Conservation (phyloP, 2,113 vertebrate genomes). For the Apodemus speciosus region DNA sequence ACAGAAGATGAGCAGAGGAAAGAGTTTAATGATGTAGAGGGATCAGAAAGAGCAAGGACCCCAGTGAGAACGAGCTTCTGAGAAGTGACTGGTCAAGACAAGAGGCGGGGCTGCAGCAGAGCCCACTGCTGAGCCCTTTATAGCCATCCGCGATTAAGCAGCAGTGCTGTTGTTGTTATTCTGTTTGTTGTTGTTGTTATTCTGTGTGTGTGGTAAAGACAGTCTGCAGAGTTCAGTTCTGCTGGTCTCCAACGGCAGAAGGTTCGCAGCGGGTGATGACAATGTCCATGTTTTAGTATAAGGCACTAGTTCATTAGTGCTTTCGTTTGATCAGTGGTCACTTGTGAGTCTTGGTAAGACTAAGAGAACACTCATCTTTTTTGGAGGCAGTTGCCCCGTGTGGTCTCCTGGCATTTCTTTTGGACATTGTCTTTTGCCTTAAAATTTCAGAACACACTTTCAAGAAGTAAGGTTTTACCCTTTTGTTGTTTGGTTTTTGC, state of each 20-base stretch:
- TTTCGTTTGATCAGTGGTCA: background rate
- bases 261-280: background rate
- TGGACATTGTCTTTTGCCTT: slow-evolving; percentile 42
- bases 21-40: background rate
- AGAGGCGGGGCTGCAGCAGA: background rate
- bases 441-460: slow-evolving; percentile 51
- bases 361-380: background rate
- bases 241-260: background rate
- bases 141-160: background rate
- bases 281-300: background rate
- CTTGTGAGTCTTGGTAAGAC: background rate
- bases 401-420: slow-evolving; percentile 42
- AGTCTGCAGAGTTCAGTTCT: background rate
- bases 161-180: background rate
- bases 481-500: background rate
- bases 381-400: background rate
- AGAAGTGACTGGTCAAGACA: background rate
- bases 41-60: slow-evolving; percentile 26
- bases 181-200: background rate
- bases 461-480: background rate
- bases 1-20: slow-evolving; percentile 20
- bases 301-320: background rate
- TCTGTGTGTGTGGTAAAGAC: background rate
- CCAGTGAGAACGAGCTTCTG: background rate
- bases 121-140: background rate